phyloP scores from a whole-genome alignment of 1,140 invertebrate genomes.

The Tetraneura akinire region DNA sequence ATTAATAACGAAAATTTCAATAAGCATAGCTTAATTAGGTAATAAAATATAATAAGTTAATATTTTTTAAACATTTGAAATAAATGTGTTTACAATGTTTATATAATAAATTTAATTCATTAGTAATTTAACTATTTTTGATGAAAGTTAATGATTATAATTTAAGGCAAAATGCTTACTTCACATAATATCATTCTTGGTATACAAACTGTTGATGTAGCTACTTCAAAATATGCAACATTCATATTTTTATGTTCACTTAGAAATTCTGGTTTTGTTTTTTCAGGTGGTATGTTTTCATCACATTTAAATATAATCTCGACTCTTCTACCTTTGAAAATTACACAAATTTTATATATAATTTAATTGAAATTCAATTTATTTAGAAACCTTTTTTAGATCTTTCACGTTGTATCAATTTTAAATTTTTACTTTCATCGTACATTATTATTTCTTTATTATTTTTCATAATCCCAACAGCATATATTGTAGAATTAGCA shows the following conservation, averaged over 20 bases:
- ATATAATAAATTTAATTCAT: no score
- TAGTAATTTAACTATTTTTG: no score
- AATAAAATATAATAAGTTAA: no score
- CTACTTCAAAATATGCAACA: constrained; percentile 32
- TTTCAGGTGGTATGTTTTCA: constrained; percentile 37
- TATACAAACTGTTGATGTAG: constrained; percentile 28
- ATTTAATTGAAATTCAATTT: not conserved
- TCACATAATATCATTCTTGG: constrained; percentile 22
- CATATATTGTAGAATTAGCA: constrained; percentile 7
- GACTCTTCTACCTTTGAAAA: constrained; percentile 8
- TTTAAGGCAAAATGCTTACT: not conserved
- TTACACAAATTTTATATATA: not conserved
- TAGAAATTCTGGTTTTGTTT: constrained; percentile 5
- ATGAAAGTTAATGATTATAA: no score
- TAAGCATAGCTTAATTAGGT: no score
- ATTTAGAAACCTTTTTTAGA: constrained; percentile 5
- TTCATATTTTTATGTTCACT: not conserved
- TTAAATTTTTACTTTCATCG: not conserved
- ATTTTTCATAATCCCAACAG: not conserved
- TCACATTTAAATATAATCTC: constrained; percentile 24
- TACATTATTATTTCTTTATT: not conserved
- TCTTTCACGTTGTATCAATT: constrained; percentile 18
- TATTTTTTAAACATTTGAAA: no score
- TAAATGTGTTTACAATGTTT: no score
- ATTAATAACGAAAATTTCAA: no score